Conservation (phyloP, 2,797 vertebrate species). For the Centropyge bicolor region DNA sequence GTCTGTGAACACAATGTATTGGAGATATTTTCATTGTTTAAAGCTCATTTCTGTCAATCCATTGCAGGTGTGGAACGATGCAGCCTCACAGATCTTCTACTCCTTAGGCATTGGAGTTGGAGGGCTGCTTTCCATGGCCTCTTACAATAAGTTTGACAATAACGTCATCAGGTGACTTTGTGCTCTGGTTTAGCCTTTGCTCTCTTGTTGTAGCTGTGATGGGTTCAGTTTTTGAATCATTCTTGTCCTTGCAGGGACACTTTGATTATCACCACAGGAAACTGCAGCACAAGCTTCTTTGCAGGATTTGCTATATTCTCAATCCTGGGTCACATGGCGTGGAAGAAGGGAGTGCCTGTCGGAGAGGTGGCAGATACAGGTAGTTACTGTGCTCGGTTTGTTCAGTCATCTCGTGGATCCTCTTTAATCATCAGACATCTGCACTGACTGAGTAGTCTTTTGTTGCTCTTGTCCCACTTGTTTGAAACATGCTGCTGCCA, state of each 20-base stretch:
- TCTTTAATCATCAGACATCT: not conserved
- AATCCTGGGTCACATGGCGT: constrained; percentile 90
- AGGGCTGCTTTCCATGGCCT: constrained; percentile 90
- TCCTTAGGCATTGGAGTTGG: constrained; percentile 90
- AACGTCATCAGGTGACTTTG: constrained; percentile 87
- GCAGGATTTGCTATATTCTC: constrained; percentile 91
- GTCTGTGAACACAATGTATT: not conserved
- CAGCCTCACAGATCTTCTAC: constrained; percentile 91
- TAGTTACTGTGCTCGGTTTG: constrained; percentile 51
- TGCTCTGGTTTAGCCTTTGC: not conserved
- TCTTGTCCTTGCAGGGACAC: constrained; percentile 83
- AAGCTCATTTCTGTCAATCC: constrained; percentile 3
- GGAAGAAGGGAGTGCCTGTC: constrained; percentile 87
- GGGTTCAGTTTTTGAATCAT: constrained; percentile 1
- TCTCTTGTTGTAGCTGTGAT: not conserved
- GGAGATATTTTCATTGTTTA: not conserved
- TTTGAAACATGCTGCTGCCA: too few relatives aligned
- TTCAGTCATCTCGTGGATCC: not conserved
- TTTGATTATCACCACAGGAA: constrained; percentile 87
- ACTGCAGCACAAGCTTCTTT: constrained; percentile 89
- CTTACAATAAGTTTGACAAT: constrained; percentile 91
- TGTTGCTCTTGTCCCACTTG: too few relatives aligned
- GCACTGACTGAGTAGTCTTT: not conserved
- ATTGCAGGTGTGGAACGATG: constrained; percentile 90
- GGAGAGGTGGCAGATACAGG: constrained; percentile 87